phyloP scores from a whole-genome alignment of 2,888 invertebrate species.

The Cheilosia vulpina region DNA sequence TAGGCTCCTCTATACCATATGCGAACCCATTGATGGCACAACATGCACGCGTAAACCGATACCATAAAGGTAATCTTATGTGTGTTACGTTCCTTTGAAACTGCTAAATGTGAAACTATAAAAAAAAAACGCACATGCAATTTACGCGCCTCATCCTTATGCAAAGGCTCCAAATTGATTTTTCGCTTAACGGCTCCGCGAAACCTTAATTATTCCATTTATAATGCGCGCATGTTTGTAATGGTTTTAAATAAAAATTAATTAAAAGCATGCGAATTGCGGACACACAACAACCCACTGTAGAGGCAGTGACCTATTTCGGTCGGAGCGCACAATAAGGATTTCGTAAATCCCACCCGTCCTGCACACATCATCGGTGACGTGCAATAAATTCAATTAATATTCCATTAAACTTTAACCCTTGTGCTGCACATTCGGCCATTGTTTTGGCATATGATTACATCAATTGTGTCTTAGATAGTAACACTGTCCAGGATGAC shows the following conservation, averaged over 20 bases:
- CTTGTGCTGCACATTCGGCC: conserved; percentile 10
- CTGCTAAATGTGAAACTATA: background rate
- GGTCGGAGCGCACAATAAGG: conserved; percentile 1
- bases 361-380: conserved; percentile 8
- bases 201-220: conserved; percentile 37
- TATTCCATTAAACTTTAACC: conserved; percentile 49
- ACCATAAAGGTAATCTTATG: background rate
- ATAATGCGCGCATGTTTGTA: conserved; percentile 42
- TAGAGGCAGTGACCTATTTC: conserved; percentile 46
- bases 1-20: no score
- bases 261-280: conserved; percentile 51
- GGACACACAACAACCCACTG: background rate
- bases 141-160: conserved; percentile 5
- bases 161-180: conserved; percentile 33
- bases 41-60: no score
- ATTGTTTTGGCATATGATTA: conserved; percentile 39
- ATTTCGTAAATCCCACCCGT: conserved; percentile 10
- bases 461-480: conserved; percentile 38
- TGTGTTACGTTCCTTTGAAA: background rate
- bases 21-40: no score
- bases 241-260: conserved; percentile 55
- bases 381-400: conserved; percentile 54
- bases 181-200: conserved; percentile 18
- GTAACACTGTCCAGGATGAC: conserved; percentile 28
- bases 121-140: background rate